Conservation (phyloP, 2,888 invertebrate species). For the Pammene aurita region DNA sequence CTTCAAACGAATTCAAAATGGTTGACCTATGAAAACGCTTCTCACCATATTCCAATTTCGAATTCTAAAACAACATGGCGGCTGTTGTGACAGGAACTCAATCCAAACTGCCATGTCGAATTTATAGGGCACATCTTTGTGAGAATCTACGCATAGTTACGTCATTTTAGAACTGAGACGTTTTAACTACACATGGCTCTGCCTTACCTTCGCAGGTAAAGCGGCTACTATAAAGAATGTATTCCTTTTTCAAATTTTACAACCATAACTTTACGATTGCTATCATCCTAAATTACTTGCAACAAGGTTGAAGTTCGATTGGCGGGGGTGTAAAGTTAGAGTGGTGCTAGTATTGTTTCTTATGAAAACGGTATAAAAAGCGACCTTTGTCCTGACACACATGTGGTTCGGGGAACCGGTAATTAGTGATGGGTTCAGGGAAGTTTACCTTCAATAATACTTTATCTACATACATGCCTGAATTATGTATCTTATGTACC, state of each 20-base stretch:
- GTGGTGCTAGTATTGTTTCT: constrained; percentile 24
- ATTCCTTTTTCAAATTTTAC: constrained; percentile 30
- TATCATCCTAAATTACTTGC: not conserved
- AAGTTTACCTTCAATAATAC: not conserved
- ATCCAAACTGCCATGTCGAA: not conserved
- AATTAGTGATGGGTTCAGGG: constrained; percentile 52
- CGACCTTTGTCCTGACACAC: constrained; percentile 62
- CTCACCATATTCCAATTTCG: constrained; percentile 15
- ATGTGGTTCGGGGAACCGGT: constrained; percentile 60
- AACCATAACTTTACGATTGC: not conserved
- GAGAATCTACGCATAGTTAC: not conserved
- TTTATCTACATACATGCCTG: not conserved
- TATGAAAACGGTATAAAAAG: constrained; percentile 51
- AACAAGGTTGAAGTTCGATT: constrained; percentile 10
- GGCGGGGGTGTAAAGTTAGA: not conserved
- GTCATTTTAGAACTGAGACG: not conserved
- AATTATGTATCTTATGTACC: not conserved
- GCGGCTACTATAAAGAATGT: constrained; percentile 45
- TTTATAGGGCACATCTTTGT: not conserved
- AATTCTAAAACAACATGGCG: constrained; percentile 45
- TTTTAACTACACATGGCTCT: constrained; percentile 53
- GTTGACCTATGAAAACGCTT: constrained; percentile 21
- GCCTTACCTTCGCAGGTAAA: constrained; percentile 58
- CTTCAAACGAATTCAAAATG: constrained; percentile 3
- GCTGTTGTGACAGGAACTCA: constrained; percentile 47